Conservation (phyloP, 2,888 invertebrate species). For the Anagyrus pseudococci region DNA sequence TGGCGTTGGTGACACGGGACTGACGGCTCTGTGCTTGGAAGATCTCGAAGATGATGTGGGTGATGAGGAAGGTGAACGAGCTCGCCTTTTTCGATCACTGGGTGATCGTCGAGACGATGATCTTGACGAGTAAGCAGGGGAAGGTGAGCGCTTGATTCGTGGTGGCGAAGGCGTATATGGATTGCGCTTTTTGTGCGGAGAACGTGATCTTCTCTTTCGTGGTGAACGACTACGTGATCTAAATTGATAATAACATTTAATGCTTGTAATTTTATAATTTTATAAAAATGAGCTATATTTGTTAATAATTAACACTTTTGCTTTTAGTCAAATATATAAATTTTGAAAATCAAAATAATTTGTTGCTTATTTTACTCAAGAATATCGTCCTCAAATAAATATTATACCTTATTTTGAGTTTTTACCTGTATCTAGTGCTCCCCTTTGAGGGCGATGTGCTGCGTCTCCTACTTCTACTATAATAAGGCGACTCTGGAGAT, state of each 20-base stretch:
- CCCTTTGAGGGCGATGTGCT: slow-evolving; percentile 53
- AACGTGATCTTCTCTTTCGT: slow-evolving; percentile 62
- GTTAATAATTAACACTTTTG: too few relatives aligned
- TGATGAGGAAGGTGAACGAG: slow-evolving; percentile 56
- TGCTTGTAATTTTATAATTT: too few relatives aligned
- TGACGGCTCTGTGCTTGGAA: slow-evolving; percentile 54
- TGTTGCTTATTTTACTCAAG: too few relatives aligned
- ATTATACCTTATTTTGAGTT: too few relatives aligned
- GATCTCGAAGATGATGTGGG: slow-evolving; percentile 55
- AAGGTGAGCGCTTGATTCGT: slow-evolving; percentile 56
- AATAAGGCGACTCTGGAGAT: slow-evolving; percentile 58
- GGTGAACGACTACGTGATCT: slow-evolving; percentile 60
- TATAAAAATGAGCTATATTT: too few relatives aligned
- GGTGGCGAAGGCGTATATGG: slow-evolving; percentile 58
- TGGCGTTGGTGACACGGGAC: slow-evolving; percentile 62
- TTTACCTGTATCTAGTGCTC: slow-evolving; percentile 54
- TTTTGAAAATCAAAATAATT: too few relatives aligned
- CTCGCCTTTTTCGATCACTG: slow-evolving; percentile 54
- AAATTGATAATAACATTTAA: too few relatives aligned
- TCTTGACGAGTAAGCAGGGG: slow-evolving; percentile 53
- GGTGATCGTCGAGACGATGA: slow-evolving; percentile 50
- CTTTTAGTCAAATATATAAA: too few relatives aligned
- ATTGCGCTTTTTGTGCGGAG: slow-evolving; percentile 48
- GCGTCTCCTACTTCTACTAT: slow-evolving; percentile 55
- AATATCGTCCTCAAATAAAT: too few relatives aligned